A percentile compares a stretch with the other conserved stretches of the same genome.
These are phyloP conservation scores for Nothobranchius kuhntae DNA, from an alignment of 2,113 vertebrate genomes.

Conservation along the genomic window DNA sequence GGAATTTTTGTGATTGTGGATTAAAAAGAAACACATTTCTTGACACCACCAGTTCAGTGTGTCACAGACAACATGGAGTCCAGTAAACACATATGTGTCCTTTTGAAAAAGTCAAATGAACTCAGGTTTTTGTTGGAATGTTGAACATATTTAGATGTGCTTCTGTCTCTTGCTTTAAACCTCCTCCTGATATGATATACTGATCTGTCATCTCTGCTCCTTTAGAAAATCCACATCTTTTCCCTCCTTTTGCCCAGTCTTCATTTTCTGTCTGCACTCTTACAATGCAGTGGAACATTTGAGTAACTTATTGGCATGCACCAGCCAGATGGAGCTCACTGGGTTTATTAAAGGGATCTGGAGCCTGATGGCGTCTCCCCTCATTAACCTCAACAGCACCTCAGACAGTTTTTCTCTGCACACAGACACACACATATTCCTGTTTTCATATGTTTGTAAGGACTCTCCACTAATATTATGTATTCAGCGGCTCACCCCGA, in stretches of 20 bases:
- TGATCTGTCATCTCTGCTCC: slow-evolving; percentile 5
- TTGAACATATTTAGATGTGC: too few relatives aligned
- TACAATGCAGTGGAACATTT: slow-evolving; percentile 14
- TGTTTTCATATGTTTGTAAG: background rate
- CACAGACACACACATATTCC: slow-evolving; percentile 5
- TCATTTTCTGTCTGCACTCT: slow-evolving; percentile 16
- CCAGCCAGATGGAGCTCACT: slow-evolving; percentile 22
- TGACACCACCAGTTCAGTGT: too few relatives aligned
- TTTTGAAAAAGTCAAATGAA: too few relatives aligned
- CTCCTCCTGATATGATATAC: slow-evolving; percentile 7
- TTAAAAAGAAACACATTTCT: too few relatives aligned
- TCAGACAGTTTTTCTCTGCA: slow-evolving; percentile 47
- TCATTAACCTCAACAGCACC: slow-evolving; percentile 66
- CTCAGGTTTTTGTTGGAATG: too few relatives aligned
- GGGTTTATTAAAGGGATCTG: slow-evolving; percentile 69
- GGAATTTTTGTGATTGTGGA: too few relatives aligned
- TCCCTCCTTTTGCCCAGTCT: slow-evolving; percentile 16
- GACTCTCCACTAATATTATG: background rate
- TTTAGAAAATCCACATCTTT: slow-evolving; percentile 9
- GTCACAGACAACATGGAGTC: too few relatives aligned
- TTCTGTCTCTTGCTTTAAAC: background rate
- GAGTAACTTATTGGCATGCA: slow-evolving; percentile 56
- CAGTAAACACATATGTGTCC: too few relatives aligned
- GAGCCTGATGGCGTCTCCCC: slow-evolving; percentile 55
- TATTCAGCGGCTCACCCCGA: background rate